phyloP scores from a whole-genome alignment of 2,113 vertebrate genomes.

The Fulica atra region DNA sequence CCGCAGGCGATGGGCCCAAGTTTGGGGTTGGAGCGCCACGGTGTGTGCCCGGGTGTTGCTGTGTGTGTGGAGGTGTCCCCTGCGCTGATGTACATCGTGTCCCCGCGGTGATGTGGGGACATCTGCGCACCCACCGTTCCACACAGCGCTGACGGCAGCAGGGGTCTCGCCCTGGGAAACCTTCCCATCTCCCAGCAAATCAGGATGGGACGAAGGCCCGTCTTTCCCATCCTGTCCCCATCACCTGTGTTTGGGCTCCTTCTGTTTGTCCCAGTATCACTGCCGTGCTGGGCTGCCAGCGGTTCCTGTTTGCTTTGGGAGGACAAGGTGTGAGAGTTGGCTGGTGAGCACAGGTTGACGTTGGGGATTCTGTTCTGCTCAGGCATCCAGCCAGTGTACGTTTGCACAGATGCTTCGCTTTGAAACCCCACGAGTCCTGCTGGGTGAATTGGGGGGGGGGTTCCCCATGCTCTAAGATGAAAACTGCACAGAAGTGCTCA shows the following conservation, averaged over 20 bases:
- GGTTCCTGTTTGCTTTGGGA: background rate
- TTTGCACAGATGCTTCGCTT: background rate
- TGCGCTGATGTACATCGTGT: background rate
- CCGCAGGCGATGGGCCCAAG: background rate
- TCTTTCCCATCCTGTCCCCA: background rate
- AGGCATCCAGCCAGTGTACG: fast-evolving
- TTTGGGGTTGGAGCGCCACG: background rate
- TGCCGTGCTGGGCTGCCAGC: fast-evolving
- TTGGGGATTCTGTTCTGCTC: background rate
- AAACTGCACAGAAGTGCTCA: background rate
- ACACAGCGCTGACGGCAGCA: fast-evolving
- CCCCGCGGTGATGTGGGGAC: background rate
- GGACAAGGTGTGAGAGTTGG: background rate
- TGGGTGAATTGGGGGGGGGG: background rate
- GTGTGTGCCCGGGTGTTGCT: background rate
- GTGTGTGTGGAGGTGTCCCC: fast-evolving
- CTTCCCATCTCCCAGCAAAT: background rate
- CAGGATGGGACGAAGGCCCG: background rate
- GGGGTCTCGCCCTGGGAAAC: fast-evolving
- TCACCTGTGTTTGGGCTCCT: background rate
- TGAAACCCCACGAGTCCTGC: background rate
- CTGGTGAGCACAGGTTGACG: background rate
- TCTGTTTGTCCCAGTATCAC: background rate
- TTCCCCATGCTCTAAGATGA: background rate
- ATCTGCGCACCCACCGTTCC: too few relatives aligned